phyloP scores from a whole-genome alignment of 2,797 vertebrate species.

The Luscinia luscinia region DNA sequence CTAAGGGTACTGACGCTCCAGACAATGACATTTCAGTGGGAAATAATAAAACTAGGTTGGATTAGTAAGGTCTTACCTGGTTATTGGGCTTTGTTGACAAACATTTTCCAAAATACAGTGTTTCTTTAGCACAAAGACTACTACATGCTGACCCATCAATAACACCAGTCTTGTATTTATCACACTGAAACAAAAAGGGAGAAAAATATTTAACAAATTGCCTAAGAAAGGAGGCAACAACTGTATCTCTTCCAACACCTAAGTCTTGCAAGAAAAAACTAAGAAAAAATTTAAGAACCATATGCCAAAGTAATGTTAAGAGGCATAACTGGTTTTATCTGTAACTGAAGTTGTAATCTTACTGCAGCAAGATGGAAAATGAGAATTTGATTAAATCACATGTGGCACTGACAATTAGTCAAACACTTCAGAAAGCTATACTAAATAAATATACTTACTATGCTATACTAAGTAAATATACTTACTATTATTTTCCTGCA shows the following conservation, averaged over 20 bases:
- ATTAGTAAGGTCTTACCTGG: constrained; percentile 81
- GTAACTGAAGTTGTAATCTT: background rate
- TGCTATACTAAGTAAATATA: background rate
- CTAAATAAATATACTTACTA: constrained; percentile 63
- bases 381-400: background rate
- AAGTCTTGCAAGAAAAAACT: background rate
- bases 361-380: background rate
- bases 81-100: constrained; percentile 90
- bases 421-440: constrained; percentile 4
- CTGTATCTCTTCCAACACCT: background rate
- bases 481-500: constrained; percentile 95
- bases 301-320: background rate
- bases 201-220: background rate
- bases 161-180: constrained; percentile 93
- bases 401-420: background rate
- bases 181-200: constrained; percentile 84
- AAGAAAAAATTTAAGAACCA: background rate
- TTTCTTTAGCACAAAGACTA: constrained; percentile 94
- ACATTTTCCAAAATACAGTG: constrained; percentile 94
- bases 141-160: constrained; percentile 95
- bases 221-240: background rate
- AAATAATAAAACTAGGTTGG: background rate
- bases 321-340: background rate
- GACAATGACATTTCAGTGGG: background rate
- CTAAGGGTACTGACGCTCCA: background rate